Conservation (phyloP, 2,797 vertebrate species). For the Menidia menidia region DNA sequence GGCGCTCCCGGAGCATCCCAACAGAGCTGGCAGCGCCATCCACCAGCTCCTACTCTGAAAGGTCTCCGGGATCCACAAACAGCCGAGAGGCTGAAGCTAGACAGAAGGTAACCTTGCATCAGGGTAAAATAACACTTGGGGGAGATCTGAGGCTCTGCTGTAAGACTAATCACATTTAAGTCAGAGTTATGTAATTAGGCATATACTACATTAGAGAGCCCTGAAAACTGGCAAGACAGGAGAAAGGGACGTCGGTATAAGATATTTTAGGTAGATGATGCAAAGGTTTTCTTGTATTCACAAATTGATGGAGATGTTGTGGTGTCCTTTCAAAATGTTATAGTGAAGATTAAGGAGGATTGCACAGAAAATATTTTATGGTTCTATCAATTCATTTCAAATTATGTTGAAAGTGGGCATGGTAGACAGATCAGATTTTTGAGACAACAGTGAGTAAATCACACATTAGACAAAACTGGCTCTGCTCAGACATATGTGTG, state of each 20-base stretch:
- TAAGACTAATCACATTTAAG: slow-evolving; percentile 14
- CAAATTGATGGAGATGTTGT: not conserved
- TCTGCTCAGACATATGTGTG: too few species aligned
- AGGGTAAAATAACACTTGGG: slow-evolving; percentile 23
- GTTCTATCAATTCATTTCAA: too few species aligned
- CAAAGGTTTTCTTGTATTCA: not conserved
- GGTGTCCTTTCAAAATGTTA: not conserved
- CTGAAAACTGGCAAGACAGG: not conserved
- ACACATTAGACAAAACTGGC: too few species aligned
- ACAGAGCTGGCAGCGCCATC: slow-evolving; percentile 73
- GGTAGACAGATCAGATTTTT: too few species aligned
- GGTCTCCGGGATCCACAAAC: slow-evolving; percentile 63
- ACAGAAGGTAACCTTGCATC: slow-evolving; percentile 78
- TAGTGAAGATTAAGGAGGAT: too few species aligned
- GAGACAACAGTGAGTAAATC: too few species aligned
- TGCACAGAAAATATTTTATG: too few species aligned
- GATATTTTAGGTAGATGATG: not conserved
- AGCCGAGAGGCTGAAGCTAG: slow-evolving; percentile 67
- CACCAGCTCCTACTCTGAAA: slow-evolving; percentile 65
- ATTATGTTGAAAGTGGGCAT: too few species aligned
- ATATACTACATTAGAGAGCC: not conserved
- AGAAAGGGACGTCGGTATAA: not conserved
- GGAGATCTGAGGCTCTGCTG: slow-evolving; percentile 5
- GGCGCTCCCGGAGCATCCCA: slow-evolving; percentile 76
- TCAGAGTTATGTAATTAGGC: not conserved